Evolutionary conservation across 2,888 invertebrate species (phyloP), one percentile per base, ranked within the genome.

Genomic region (Ochropleura plecta): DNA sequence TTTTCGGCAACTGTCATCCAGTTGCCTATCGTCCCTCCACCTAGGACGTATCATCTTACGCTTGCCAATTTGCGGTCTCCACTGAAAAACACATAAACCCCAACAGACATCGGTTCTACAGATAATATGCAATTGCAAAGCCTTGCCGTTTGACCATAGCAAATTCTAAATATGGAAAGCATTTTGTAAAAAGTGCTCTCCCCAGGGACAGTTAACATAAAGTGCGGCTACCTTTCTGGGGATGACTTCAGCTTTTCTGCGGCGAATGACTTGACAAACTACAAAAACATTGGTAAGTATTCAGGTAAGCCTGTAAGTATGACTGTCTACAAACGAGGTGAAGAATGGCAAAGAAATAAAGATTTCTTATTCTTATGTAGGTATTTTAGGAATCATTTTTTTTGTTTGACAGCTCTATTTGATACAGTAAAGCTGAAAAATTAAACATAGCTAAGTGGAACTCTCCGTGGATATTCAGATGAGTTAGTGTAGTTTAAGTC

Each of bases 221-320:
- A 82, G 55, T 70, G 63, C n/a, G 83, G 72, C 65, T 60, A 62
- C 70, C 72, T 75, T 81, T 81, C 46, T 57, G 59, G 40, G 40
- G 82, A 76, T 85, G 82, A 85, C 69, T 77, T 71, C 48, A 63
- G 62, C 68, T 55, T 73, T 71, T 62, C 62, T 63, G 30, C 46
- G 12, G 40, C 10, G 49, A 78, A 59, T 83, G 86, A 82, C 83
- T 83, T 78, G 86, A 73, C 68, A 63, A 78, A 66, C 62, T 66
- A 59, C 42, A 7, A 44, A 70, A 77, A 78, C 79, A 82, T 77
- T 14, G 73, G 71, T 82, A 71, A 85, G 77, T 73, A 60, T 76
- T 70, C 83, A 85, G 73, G 82, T 85, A 85, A 74, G 57, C 14
- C 40, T 14, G 70, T 76, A 67, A 74, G 70, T 74, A 69, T 82